phyloP scores from a whole-genome alignment of 2,797 vertebrate species.

The Bufotes viridis region DNA sequence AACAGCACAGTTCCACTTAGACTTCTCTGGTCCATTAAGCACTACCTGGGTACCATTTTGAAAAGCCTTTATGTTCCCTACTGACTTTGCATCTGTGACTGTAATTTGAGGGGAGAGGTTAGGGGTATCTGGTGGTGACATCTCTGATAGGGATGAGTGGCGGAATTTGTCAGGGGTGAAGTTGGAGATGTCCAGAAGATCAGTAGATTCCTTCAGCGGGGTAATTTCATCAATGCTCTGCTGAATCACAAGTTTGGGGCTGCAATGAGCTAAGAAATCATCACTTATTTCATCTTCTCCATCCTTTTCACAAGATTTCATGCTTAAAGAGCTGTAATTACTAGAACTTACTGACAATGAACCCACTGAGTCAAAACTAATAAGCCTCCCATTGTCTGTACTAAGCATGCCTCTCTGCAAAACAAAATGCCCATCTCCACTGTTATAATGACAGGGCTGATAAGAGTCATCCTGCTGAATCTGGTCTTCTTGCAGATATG shows the following conservation, averaged over 20 bases:
- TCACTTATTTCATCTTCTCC: constrained; percentile 93
- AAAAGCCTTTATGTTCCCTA: constrained; percentile 85
- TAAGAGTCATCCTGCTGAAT: constrained; percentile 89
- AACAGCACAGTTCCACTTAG: constrained; percentile 91
- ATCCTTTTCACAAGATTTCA: constrained; percentile 95
- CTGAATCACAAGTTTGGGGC: constrained; percentile 98
- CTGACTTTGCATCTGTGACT: constrained; percentile 85
- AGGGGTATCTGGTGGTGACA: constrained; percentile 96
- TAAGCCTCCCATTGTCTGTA: constrained; percentile 92
- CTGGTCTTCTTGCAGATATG: constrained; percentile 85
- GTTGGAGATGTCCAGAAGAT: constrained; percentile 99
- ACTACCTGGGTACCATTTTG: constrained; percentile 83
- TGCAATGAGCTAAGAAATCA: constrained; percentile 97
- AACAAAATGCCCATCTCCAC: constrained; percentile 91
- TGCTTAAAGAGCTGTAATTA: constrained; percentile 96
- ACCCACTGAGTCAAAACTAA: constrained; percentile 96
- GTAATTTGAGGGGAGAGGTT: constrained; percentile 95
- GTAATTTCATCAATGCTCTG: constrained; percentile 96
- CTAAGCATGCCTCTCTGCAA: constrained; percentile 92
- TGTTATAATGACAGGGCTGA: constrained; percentile 90
- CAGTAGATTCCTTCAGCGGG: constrained; percentile 94
- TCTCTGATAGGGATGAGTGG: constrained; percentile 94
- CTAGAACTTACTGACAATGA: constrained; percentile 94
- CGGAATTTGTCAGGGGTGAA: constrained; percentile 99
- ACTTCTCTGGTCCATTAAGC: constrained; percentile 83